These are phyloP conservation scores for Papilio machaon DNA, from an alignment of 1,140 invertebrate species.

Conservation along the genomic window DNA sequence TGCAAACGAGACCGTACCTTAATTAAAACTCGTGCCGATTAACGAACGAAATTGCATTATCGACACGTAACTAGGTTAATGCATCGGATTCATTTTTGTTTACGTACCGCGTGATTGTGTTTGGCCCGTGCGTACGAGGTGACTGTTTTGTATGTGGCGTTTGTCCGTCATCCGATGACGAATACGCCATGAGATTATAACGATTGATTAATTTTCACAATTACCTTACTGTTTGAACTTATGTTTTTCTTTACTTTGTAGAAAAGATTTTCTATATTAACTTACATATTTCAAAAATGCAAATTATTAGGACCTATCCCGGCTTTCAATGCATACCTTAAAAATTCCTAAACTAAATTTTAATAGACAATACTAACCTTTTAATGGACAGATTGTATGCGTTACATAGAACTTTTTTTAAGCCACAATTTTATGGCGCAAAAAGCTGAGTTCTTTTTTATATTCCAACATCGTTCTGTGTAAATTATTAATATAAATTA, in stretches of 20 bases:
- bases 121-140: conserved; percentile 13
- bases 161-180: background rate
- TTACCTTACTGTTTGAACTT: too few species aligned
- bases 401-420: background rate
- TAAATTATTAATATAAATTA: conserved; percentile 16
- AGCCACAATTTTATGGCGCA: background rate
- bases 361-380: background rate
- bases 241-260: too few species aligned
- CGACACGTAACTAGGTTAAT: conserved; percentile 66
- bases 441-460: background rate
- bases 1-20: conserved; percentile 63
- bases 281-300: too few species aligned
- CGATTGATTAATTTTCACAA: background rate
- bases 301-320: too few species aligned
- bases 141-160: background rate
- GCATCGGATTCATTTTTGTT: conserved; percentile 60
- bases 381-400: background rate
- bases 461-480: background rate
- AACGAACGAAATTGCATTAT: conserved; percentile 61
- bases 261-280: too few species aligned
- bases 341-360: background rate
- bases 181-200: background rate
- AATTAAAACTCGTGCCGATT: conserved; percentile 66
- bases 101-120: conserved; percentile 44
- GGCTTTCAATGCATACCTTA: background rate